Conservation (phyloP, 1,140 invertebrate species). For the Cyclina sinensis region DNA sequence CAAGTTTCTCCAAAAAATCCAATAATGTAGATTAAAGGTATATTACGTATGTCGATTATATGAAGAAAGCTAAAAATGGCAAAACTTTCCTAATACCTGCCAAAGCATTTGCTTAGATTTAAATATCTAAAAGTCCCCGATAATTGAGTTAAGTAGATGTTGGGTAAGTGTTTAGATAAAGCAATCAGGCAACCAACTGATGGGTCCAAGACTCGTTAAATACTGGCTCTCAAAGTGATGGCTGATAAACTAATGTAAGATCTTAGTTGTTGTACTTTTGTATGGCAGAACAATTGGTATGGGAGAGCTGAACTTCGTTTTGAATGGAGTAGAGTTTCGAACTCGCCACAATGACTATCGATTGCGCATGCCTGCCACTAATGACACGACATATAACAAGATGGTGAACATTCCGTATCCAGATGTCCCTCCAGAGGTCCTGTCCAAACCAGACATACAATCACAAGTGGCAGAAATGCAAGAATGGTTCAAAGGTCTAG, state of each 20-base stretch:
- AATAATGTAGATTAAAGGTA: constrained; percentile 59
- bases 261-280: neutral
- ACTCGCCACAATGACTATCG: constrained; percentile 84
- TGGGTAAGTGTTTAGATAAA: neutral
- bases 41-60: too few species aligned
- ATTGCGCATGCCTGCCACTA: constrained; percentile 74
- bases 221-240: neutral
- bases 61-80: too few species aligned
- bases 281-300: constrained; percentile 76
- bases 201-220: neutral
- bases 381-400: constrained; percentile 63
- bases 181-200: neutral
- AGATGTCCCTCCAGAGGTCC: constrained; percentile 78
- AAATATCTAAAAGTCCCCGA: neutral
- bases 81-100: too few species aligned
- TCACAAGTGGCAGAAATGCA: constrained; percentile 81
- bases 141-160: neutral
- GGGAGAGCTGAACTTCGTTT: constrained; percentile 78
- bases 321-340: constrained; percentile 83
- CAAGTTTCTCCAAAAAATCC: too few species aligned
- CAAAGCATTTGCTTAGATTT: too few species aligned
- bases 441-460: constrained; percentile 70
- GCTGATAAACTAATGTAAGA: neutral
- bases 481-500: constrained; percentile 78
- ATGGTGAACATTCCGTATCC: constrained; percentile 81